Base-by-base conservation (phyloP, 2,888 invertebrate species). In the Drymonia ruficornis region DNA sequence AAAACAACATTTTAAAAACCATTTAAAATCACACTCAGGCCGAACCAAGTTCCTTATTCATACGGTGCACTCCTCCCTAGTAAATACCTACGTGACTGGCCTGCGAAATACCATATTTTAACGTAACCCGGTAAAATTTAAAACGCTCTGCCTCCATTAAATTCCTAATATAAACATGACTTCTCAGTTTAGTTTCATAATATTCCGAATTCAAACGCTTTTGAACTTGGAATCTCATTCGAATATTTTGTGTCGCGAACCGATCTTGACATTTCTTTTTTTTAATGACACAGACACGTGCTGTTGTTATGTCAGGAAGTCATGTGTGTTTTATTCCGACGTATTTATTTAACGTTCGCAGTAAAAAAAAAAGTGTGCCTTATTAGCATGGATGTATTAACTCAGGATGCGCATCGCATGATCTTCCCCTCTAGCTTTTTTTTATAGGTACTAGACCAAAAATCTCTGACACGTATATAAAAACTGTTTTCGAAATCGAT, bases 51-150 rank as follows among this genome's bases (percentile, higher is more conserved):
- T 75, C 71, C 61, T 67, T 70, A 74, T 76, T 69, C 76, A 76
- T 71, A 67, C 66, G 62, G 63, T 56, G 64, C 66, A 62, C 70
- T 76, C 73, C 70, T 57, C 60, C 58, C 63, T 65, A 70, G 75
- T 72, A 74, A 78, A 74, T 64, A 69, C 59, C 65, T 77, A 84
- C 83, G 84, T 84, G 84, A 74, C 64, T 56, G 56, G 78, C 63
- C 50, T 79, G 54, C 61, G 49, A 72, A 80, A 58, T 56, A 16
- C 53, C 59, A 58, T 55, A 63, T 63, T 63, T 67, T 50, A 67
- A 65, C 57, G 56, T 61, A 65, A 76, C 63, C 74, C 78, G 67
- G 62, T 70, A 56, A 56, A 78, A 73, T 75, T 62, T 59, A 71
- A 70, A 74, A 74, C 55, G 61, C 63, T 57, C 56, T 50, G 56